Evolutionary conservation across 2,113 vertebrate genomes (phyloP).

Genomic region (Gambusia holbrooki): DNA sequence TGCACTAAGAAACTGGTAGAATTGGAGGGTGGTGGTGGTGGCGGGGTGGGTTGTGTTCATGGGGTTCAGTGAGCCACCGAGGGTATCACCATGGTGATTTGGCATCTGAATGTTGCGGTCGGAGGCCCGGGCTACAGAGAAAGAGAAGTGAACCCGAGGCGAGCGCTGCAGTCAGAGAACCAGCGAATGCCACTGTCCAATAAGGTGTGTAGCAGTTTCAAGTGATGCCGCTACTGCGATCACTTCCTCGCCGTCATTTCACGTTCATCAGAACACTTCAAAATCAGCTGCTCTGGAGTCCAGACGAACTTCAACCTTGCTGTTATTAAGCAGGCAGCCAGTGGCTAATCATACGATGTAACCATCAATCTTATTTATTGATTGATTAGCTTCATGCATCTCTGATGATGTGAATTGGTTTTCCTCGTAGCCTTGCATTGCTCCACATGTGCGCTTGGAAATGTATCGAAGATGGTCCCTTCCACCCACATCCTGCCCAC

Average conservation of each 20-base stretch:
- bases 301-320: constrained; percentile 22
- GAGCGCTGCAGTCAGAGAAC: constrained; percentile 47
- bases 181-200: constrained; percentile 50
- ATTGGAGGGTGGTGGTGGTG: constrained; percentile 5
- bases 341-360: constrained; percentile 28
- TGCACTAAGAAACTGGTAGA: constrained; percentile 23
- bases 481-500: constrained; percentile 70
- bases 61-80: constrained; percentile 76
- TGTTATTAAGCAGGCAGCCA: constrained; percentile 13
- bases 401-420: not conserved
- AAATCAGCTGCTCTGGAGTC: not conserved
- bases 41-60: constrained; percentile 53
- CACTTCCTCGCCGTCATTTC: not conserved
- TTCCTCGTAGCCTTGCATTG: constrained; percentile 34
- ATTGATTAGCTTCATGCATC: constrained; percentile 22
- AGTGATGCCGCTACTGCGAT: not conserved
- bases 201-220: constrained; percentile 22
- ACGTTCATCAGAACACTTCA: not conserved
- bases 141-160: constrained; percentile 64
- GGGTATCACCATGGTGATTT: constrained; percentile 82
- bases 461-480: constrained; percentile 22
- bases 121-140: constrained; percentile 75
- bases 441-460: not conserved
- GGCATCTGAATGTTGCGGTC: constrained; percentile 79
- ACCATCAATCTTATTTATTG: constrained; percentile 3